phyloP scores from a whole-genome alignment of 2,113 vertebrate species.

The Stomatorhinus ivindoensis region DNA sequence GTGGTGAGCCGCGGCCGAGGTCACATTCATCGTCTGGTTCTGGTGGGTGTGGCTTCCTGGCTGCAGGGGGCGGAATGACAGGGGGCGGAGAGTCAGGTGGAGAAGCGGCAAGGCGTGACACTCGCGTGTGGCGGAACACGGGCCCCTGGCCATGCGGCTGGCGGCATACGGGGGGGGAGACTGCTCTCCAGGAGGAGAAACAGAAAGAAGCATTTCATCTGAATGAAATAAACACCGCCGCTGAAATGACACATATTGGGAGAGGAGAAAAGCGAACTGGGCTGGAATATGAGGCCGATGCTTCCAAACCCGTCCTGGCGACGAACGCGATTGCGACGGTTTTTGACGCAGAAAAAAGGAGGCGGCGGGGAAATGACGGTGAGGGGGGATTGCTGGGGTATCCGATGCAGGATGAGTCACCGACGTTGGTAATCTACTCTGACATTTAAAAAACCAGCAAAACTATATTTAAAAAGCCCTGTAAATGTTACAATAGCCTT shows the following conservation, averaged over 20 bases:
- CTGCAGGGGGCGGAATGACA: constrained; percentile 56
- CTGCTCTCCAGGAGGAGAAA: not conserved
- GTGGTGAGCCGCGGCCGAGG: constrained; percentile 73
- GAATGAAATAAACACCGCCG: not conserved
- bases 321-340: not conserved
- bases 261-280: not conserved
- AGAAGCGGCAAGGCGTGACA: constrained; percentile 23
- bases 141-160: not conserved
- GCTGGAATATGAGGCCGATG: not conserved
- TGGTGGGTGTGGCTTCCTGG: constrained; percentile 71
- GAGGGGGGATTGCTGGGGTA: constrained; percentile 36
- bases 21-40: constrained; percentile 85
- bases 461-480: constrained; percentile 16
- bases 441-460: constrained; percentile 37
- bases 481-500: not conserved
- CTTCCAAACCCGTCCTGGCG: not conserved
- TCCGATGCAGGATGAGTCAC: constrained; percentile 22
- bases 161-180: not conserved
- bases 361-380: constrained; percentile 13
- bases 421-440: constrained; percentile 29
- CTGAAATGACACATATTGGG: not conserved
- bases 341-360: constrained; percentile 8
- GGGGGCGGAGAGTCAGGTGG: constrained; percentile 48
- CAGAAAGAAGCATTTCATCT: not conserved
- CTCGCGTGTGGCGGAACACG: constrained; percentile 30